Evolutionary conservation across 2,888 invertebrate genomes (phyloP).

Genomic region (Allolobophora icterica): DNA sequence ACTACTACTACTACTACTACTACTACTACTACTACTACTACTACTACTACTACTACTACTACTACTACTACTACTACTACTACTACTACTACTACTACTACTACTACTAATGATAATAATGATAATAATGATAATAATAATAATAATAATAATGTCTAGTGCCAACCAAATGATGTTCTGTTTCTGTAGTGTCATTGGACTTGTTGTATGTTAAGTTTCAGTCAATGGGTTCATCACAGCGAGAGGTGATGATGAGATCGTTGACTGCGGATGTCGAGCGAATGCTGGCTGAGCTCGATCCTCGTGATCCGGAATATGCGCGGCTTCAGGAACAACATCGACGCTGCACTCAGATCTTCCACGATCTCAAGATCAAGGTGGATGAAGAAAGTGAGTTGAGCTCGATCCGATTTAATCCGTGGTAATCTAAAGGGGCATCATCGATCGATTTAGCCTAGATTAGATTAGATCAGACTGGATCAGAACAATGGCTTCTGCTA

Average conservation of each 20-base stretch:
- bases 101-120: too few relatives aligned
- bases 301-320: slow-evolving; percentile 66
- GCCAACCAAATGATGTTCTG: neutral
- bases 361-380: slow-evolving; percentile 87
- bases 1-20: too few relatives aligned
- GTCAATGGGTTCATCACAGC: slow-evolving; percentile 92
- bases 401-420: neutral
- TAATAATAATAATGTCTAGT: neutral
- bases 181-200: neutral
- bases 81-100: too few relatives aligned
- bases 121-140: too few relatives aligned
- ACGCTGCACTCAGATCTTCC: slow-evolving; percentile 88
- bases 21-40: too few relatives aligned
- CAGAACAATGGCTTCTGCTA: too few relatives aligned
- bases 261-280: slow-evolving; percentile 97
- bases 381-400: slow-evolving; percentile 60
- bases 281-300: slow-evolving; percentile 90
- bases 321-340: slow-evolving; percentile 71
- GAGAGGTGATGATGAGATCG: slow-evolving; percentile 85
- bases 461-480: too few relatives aligned
- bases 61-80: too few relatives aligned
- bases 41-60: too few relatives aligned
- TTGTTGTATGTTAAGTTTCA: slow-evolving; percentile 73
- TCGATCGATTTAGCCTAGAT: too few relatives aligned
- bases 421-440: neutral